These are phyloP conservation scores for Linurgus olivaceus DNA, from an alignment of 2,797 vertebrate species.

Conservation along the genomic window DNA sequence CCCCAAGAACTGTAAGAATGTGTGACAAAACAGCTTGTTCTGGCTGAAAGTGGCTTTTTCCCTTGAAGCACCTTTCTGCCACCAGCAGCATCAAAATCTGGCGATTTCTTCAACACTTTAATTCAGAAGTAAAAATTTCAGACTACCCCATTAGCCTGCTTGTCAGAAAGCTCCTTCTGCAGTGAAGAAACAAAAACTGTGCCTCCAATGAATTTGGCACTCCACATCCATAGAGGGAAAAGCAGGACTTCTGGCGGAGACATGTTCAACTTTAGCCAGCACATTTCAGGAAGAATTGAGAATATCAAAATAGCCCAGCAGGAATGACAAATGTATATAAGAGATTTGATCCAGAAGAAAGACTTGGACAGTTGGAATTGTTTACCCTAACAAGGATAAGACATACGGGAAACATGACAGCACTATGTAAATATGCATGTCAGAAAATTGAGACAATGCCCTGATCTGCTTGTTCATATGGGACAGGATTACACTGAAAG, in stretches of 20 bases:
- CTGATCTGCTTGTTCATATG: not conserved
- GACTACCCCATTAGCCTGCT: not conserved
- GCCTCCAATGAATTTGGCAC: not conserved
- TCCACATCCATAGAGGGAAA: not conserved
- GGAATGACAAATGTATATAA: not conserved
- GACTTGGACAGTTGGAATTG: not conserved
- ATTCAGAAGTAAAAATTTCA: not conserved
- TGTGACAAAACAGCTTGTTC: not conserved
- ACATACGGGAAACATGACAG: not conserved
- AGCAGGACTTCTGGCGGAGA: not conserved
- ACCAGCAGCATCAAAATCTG: not conserved
- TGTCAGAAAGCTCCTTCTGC: not conserved
- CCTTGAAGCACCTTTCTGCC: not conserved
- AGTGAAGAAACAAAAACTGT: not conserved
- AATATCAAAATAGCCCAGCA: not conserved
- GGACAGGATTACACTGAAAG: not conserved
- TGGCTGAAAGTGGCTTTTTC: not conserved
- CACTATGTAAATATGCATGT: not conserved
- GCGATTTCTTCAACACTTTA: not conserved
- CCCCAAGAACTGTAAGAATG: not conserved
- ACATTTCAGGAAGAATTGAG: not conserved
- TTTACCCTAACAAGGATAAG: not conserved
- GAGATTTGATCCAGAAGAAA: not conserved
- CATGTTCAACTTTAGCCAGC: not conserved
- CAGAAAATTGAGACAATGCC: not conserved